phyloP scores from a whole-genome alignment of 2,888 invertebrate genomes.

The Gymnocheta viridis region DNA sequence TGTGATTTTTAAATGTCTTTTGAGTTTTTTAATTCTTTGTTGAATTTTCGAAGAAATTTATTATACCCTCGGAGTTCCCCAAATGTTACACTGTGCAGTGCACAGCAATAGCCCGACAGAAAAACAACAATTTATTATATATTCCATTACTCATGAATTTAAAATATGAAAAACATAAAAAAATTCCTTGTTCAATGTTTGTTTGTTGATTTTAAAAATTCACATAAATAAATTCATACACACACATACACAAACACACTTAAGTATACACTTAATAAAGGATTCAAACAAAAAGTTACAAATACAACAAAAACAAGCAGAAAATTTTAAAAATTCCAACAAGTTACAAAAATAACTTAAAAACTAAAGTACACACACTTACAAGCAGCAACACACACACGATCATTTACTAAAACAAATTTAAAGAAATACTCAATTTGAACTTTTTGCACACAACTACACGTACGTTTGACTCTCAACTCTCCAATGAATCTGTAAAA shows the following conservation, averaged over 20 bases:
- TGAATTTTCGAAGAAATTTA: too few relatives aligned
- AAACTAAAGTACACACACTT: slow-evolving; percentile 53
- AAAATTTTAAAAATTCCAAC: slow-evolving; percentile 72
- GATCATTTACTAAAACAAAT: slow-evolving; percentile 18
- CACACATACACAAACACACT: slow-evolving; percentile 35
- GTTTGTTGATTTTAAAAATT: slow-evolving; percentile 47
- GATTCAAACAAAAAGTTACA: slow-evolving; percentile 62
- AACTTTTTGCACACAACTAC: slow-evolving; percentile 15
- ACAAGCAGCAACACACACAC: not conserved
- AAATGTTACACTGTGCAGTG: not conserved
- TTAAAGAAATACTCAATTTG: slow-evolving; percentile 37
- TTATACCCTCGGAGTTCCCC: too few relatives aligned
- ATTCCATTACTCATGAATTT: slow-evolving; percentile 67
- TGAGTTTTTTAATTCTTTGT: too few relatives aligned
- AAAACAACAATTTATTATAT: slow-evolving; percentile 40
- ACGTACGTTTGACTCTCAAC: not conserved
- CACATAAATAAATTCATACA: slow-evolving; percentile 35
- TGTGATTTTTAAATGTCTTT: too few relatives aligned
- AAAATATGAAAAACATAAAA: slow-evolving; percentile 68
- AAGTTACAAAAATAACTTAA: slow-evolving; percentile 73
- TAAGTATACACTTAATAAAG: slow-evolving; percentile 48
- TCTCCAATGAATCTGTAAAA: slow-evolving; percentile 33
- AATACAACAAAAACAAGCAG: slow-evolving; percentile 64
- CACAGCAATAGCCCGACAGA: not conserved
- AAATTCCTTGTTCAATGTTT: slow-evolving; percentile 59